Base-by-base conservation (phyloP, 1,140 invertebrate genomes). In the Tribolium castaneum region DNA sequence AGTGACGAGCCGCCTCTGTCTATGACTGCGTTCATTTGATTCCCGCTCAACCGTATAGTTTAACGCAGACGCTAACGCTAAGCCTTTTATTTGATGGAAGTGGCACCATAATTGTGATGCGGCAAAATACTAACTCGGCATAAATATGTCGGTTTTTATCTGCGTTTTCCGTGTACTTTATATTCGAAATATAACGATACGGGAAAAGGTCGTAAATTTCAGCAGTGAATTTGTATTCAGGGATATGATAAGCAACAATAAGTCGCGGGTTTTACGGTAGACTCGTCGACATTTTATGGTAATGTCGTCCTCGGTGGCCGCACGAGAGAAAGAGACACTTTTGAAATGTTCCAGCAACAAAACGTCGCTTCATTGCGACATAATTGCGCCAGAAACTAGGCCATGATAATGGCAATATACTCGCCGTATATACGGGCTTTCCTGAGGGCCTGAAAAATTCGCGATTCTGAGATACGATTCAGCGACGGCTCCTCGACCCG, bases 401-500 rank as follows among this genome's bases (percentile, higher is more conserved):
- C n/a, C 76, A 74, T 34, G 76, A 78, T 78, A 78, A 78, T 74
- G 70, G 76, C 71, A 78, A 70, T 70, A 59, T 22, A 16, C 52
- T 50, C 25, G 54, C 6, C 72, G 74, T 50, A 19, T 19, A 19
- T 19, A 30, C 51, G 62, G 70, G 34, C 35, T 52, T 59, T 62
- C 45, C 75, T 70, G 45, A 50, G 75, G 70, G 77, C 72, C 51
- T 56, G 50, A 76, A 78, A 82, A 78, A 78, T 79, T 78, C 62
- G 80, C 76, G 81, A 79, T 81, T 70, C 71, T 66, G 56, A 81
- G 81, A 82, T 82, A 82, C 51, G 80, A 81, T 82, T 82, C 81
- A 82, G 50, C 45, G 70, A 76, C 35, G 74, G 39, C 66, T 70
- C 14, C 66, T 79, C 74, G 71, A 19, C 76, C 50, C 30, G 62